A percentile compares a stretch with the other conserved stretches of the same genome.
These are phyloP conservation scores for Rotaria socialis DNA, from an alignment of 2,888 invertebrate genomes.

Conservation along the genomic window DNA sequence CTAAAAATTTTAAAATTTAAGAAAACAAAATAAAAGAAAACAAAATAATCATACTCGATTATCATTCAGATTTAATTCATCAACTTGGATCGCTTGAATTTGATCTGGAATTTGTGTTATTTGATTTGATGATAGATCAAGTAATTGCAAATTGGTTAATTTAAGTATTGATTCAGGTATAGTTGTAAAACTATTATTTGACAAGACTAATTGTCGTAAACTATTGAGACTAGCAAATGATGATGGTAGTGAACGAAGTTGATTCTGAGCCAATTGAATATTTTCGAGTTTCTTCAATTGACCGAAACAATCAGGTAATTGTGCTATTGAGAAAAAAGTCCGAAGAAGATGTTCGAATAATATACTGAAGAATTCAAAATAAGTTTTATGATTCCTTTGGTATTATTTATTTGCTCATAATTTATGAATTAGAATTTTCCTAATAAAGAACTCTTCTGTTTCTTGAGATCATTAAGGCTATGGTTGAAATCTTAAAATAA, in stretches of 20 bases:
- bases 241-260: background rate
- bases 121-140: conserved; percentile 2
- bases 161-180: conserved; percentile 2
- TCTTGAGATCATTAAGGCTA: too few species aligned
- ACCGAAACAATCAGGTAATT: conserved; percentile 14
- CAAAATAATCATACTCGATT: background rate
- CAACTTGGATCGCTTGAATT: conserved; percentile 19
- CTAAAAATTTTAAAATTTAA: background rate
- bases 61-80: conserved; percentile 14
- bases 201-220: background rate
- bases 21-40: background rate
- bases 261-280: conserved; percentile 33
- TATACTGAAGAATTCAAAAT: too few species aligned
- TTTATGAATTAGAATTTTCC: too few species aligned
- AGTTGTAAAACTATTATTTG: background rate
- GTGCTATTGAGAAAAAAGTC: background rate
- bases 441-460: too few species aligned
- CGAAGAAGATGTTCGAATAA: too few species aligned
- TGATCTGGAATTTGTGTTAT: conserved; percentile 16
- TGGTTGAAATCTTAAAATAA: too few species aligned
- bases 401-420: too few species aligned
- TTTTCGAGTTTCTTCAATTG: conserved; percentile 25
- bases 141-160: conserved; percentile 3
- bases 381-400: too few species aligned
- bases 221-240: conserved; percentile 10